phyloP scores from a whole-genome alignment of 2,888 invertebrate species.

The Cryptocephalus moraei region DNA sequence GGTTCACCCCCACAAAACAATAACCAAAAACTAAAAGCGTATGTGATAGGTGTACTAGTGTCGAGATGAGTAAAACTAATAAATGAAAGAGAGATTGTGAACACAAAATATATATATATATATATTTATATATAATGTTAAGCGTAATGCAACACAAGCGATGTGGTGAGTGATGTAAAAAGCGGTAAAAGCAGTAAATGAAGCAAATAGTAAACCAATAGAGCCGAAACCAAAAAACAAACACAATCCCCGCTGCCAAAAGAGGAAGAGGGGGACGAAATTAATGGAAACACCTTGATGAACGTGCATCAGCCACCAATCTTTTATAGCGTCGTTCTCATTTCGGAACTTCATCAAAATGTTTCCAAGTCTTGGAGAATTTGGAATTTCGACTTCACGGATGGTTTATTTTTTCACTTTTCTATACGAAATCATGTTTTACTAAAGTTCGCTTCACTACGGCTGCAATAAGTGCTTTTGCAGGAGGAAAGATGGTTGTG shows the following conservation, averaged over 20 bases:
- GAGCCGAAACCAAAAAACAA: constrained; percentile 31
- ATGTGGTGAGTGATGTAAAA: constrained; percentile 19
- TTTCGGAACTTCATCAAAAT: constrained; percentile 37
- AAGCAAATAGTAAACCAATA: constrained; percentile 21
- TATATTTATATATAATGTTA: constrained; percentile 24
- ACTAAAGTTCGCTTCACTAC: constrained; percentile 25
- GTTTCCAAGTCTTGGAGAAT: constrained; percentile 31
- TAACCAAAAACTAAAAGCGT: constrained; percentile 1
- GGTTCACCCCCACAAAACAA: constrained; percentile 19
- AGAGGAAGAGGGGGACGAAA: constrained; percentile 24
- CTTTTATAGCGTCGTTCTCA: constrained; percentile 19
- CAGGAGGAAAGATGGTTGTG: constrained; percentile 16
- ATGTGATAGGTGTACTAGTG: neutral
- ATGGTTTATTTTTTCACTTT: constrained; percentile 1
- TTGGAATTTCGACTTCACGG: neutral
- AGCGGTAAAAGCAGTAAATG: constrained; percentile 20
- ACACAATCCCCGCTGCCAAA: constrained; percentile 35
- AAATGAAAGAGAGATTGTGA: constrained; percentile 18
- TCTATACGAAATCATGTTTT: neutral
- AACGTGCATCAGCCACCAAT: constrained; percentile 34
- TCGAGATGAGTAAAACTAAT: too few relatives aligned
- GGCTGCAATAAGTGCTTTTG: constrained; percentile 26
- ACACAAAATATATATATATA: constrained; percentile 24
- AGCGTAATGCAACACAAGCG: constrained; percentile 16
- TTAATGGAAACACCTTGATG: constrained; percentile 45